These are phyloP conservation scores for Lepidocyrtoides sp. DNA, from an alignment of 2,888 invertebrate species.

Conservation along the genomic window DNA sequence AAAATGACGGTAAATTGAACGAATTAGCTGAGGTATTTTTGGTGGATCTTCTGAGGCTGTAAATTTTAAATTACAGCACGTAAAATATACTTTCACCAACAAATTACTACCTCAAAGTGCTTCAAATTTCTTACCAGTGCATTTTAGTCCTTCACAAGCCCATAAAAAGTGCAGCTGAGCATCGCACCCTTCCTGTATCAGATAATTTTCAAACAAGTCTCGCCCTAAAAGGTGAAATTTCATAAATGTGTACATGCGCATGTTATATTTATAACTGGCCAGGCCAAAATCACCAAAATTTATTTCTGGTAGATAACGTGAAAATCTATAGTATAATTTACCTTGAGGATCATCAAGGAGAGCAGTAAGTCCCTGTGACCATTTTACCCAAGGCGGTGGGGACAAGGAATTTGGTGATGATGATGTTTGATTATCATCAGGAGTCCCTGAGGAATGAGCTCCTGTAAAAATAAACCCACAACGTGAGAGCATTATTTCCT, in stretches of 20 bases:
- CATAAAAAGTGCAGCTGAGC: constrained; percentile 97
- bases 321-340: too few relatives aligned
- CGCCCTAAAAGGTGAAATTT: constrained; percentile 87
- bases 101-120: neutral
- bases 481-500: too few relatives aligned
- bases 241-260: neutral
- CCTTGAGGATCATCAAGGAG: constrained; percentile 96
- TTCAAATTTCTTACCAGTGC: constrained; percentile 67
- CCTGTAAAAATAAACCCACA: too few relatives aligned
- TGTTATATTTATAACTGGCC: too few relatives aligned
- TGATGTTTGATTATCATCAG: constrained; percentile 71
- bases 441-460: constrained; percentile 68
- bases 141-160: constrained; percentile 92
- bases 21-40: constrained; percentile 91
- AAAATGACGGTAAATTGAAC: constrained; percentile 88
- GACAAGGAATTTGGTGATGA: constrained; percentile 77
- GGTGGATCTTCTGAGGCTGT: constrained; percentile 89
- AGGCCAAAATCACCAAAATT: too few relatives aligned
- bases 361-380: constrained; percentile 95
- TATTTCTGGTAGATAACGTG: too few relatives aligned
- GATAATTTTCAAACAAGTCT: constrained; percentile 90
- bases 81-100: neutral
- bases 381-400: constrained; percentile 93
- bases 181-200: constrained; percentile 87
- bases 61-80: neutral